A percentile compares a stretch with the other conserved stretches of the same genome.
Conservation (phyloP, 2,888 invertebrate genomes). For the Drosophila sordidula region DNA sequence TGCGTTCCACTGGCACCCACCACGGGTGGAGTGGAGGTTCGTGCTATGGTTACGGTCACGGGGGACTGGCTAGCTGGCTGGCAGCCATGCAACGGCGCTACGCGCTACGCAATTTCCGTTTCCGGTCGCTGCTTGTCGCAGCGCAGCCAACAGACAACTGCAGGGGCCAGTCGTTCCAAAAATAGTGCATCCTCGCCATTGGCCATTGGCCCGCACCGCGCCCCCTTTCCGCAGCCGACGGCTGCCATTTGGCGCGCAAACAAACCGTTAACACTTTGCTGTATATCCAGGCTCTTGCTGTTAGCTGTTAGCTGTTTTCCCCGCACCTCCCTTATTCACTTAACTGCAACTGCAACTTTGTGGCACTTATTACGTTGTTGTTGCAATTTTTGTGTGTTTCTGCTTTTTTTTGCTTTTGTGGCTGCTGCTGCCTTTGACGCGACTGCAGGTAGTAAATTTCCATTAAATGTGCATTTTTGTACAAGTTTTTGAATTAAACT, state of each 20-base stretch:
- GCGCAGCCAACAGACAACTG: conserved; percentile 52
- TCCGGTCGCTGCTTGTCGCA: conserved; percentile 69
- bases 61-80: conserved; percentile 28
- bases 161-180: conserved; percentile 46
- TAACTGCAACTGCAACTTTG: conserved; percentile 70
- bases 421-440: conserved; percentile 63
- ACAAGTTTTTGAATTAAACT: conserved; percentile 83
- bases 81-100: conserved; percentile 48
- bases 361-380: conserved; percentile 67
- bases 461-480: conserved; percentile 83
- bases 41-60: conserved; percentile 60
- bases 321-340: conserved; percentile 21
- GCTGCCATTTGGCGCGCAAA: conserved; percentile 71
- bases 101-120: conserved; percentile 79
- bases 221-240: not conserved
- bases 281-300: conserved; percentile 25
- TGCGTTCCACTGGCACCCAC: conserved; percentile 8
- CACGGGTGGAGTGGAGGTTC: conserved; percentile 24
- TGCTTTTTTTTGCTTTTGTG: conserved; percentile 18
- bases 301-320: not conserved
- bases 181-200: conserved; percentile 34
- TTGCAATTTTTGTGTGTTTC: conserved; percentile 12
- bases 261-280: conserved; percentile 79
- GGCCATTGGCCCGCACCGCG: not conserved
- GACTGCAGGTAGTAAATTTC: conserved; percentile 81